Evolutionary conservation across 2,113 vertebrate species (phyloP), one percentile per base, ranked within the genome.

Genomic region (Nibea albiflora): DNA sequence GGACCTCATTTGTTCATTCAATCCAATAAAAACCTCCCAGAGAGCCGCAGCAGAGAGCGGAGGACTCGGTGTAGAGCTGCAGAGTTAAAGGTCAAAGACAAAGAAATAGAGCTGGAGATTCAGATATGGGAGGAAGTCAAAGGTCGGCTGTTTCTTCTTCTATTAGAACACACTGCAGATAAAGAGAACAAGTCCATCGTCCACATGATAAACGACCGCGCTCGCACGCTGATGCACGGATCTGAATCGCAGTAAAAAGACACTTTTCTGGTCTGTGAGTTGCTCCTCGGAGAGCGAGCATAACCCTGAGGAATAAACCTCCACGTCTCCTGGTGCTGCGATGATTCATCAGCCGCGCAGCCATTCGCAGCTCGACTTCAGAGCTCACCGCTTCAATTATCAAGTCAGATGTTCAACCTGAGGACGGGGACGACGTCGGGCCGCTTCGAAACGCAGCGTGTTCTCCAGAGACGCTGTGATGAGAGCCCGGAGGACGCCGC

Each of bases 161-260:
- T 35, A 42, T 65, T 26, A 60, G 52, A 22, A 58, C 20, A 20
- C 28, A 35, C 35, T 8, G 42, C 57, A 56, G 46, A 76, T 50
- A 50, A 57, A 80, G 73, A 76, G 54, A 2, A 54, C 20, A 71
- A 24, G 3, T 52, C 72, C 58, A 24, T 49, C 28, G 8, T 26
- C 28, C 26, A 7, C 68, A 19, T 76, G 85, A 85, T 76, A 0
- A 81, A 83, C 63, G 80, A 17, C 31, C 11, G 39, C 2, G 47
- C 67, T 58, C 0, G n/a, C 8, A 11, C 20, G 10, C 58, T 0
- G 26, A 54, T 17, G 73, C 68, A 0, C 39, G 49, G 63, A 20
- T 62, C 26, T 71, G 82, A 79, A 70, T 82, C 79, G 60, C 64
- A 0, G 73, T 20, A 11, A 76, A 49, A 61, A 74, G 76, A 77